Evolutionary conservation across 1,140 invertebrate genomes (phyloP).

Genomic region (Drosophila navojoa): DNA sequence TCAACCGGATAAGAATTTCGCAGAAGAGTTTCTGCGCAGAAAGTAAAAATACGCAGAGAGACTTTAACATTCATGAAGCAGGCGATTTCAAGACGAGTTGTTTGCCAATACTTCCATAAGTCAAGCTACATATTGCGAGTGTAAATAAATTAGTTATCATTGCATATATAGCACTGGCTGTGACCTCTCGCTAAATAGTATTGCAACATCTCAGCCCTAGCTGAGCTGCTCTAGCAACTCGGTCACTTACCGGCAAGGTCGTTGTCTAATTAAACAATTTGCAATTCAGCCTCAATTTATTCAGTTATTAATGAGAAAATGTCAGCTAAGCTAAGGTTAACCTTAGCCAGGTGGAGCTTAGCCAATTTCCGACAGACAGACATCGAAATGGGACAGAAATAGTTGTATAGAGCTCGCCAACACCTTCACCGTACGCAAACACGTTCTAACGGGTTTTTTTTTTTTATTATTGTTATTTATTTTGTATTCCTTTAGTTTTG

Average conservation of each 20-base stretch:
- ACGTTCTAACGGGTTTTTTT: slow-evolving; percentile 63
- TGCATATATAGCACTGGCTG: not conserved
- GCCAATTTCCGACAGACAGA: slow-evolving; percentile 39
- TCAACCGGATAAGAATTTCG: no score
- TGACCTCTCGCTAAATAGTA: not conserved
- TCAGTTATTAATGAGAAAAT: slow-evolving; percentile 13
- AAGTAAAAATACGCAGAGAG: no score
- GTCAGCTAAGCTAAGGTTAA: slow-evolving; percentile 32
- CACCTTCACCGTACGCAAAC: slow-evolving; percentile 13
- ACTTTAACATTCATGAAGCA: no score
- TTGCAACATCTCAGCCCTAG: not conserved
- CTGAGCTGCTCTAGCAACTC: slow-evolving; percentile 12
- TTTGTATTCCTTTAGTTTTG: not conserved
- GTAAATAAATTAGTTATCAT: not conserved
- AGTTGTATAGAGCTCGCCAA: not conserved
- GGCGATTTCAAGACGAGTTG: no score
- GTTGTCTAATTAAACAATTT: slow-evolving; percentile 39
- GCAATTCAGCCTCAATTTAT: slow-evolving; percentile 57
- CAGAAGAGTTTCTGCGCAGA: no score
- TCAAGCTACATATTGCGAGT: not conserved
- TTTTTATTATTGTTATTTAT: slow-evolving; percentile 8
- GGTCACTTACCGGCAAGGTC: slow-evolving; percentile 7
- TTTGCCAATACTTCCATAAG: not conserved
- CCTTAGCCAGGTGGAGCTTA: slow-evolving; percentile 32
- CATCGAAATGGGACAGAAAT: slow-evolving; percentile 34